A percentile compares a stretch with the other conserved stretches of the same genome.
Conservation (phyloP, 2,797 vertebrate species). For the Galaxias olidus region DNA sequence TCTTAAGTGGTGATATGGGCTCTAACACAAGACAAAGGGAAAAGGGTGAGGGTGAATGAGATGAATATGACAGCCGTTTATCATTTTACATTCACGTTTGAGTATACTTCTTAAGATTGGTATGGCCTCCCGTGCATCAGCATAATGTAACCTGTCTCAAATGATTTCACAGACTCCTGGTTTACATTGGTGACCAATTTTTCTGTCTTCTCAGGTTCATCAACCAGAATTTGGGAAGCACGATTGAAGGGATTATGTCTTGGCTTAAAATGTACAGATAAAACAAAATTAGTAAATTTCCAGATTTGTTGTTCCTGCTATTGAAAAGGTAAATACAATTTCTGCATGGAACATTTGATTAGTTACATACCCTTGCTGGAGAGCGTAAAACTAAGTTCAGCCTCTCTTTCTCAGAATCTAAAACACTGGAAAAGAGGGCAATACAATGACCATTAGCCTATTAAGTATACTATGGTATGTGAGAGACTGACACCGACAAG, state of each 20-base stretch:
- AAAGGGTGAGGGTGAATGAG: not conserved
- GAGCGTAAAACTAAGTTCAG: slow-evolving; percentile 47
- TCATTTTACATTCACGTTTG: not conserved
- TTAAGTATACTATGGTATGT: not conserved
- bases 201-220: slow-evolving; percentile 52
- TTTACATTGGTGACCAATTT: slow-evolving; percentile 25
- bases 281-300: not conserved
- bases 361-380: slow-evolving; percentile 61
- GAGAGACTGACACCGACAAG: not conserved
- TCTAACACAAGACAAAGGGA: slow-evolving; percentile 66
- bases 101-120: too few relatives aligned
- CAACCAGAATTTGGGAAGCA: slow-evolving; percentile 56
- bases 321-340: too few relatives aligned
- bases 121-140: too few relatives aligned
- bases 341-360: too few relatives aligned
- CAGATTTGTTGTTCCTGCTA: too few relatives aligned
- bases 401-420: slow-evolving; percentile 55
- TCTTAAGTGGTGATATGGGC: slow-evolving; percentile 52
- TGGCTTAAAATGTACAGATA: too few relatives aligned
- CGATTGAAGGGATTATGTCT: slow-evolving; percentile 79
- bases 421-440: slow-evolving; percentile 37
- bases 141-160: slow-evolving; percentile 56
- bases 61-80: not conserved
- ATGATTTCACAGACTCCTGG: slow-evolving; percentile 25
- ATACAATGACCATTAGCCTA: not conserved